These are phyloP conservation scores for Eupithecia dodoneata DNA, from an alignment of 2,888 invertebrate species.

Conservation along the genomic window DNA sequence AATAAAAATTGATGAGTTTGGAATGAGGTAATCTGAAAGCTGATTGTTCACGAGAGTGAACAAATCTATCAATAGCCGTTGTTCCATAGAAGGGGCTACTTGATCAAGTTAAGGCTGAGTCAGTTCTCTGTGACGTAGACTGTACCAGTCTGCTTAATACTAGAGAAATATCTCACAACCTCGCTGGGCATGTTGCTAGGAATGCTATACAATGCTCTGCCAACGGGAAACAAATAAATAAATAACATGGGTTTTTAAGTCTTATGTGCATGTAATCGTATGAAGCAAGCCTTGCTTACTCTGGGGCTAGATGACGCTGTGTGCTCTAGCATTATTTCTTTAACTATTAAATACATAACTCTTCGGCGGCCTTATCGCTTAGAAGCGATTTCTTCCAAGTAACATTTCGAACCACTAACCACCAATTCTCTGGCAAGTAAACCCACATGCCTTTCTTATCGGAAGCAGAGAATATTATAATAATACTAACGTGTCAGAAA, in stretches of 20 bases:
- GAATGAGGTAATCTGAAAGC: slow-evolving; percentile 15
- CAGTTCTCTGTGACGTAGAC: not conserved
- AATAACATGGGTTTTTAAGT: not conserved
- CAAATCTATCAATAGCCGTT: not conserved
- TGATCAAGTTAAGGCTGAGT: not conserved
- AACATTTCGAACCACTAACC: no score
- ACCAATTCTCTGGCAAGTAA: no score
- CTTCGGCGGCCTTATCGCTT: no score
- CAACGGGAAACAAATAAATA: not conserved
- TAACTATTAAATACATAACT: not conserved
- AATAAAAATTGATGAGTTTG: slow-evolving; percentile 34
- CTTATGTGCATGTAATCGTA: not conserved
- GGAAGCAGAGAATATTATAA: no score
- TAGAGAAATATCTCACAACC: not conserved
- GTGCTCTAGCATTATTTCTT: no score
- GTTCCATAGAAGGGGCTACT: not conserved
- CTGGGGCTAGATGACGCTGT: no score
- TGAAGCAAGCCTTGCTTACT: no score
- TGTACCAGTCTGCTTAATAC: not conserved
- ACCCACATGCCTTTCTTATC: no score
- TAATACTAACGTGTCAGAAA: no score
- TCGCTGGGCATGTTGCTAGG: not conserved
- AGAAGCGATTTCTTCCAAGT: no score
- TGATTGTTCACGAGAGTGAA: not conserved
- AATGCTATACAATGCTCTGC: not conserved